Evolutionary conservation across 2,888 invertebrate genomes (phyloP).

Genomic region (Drosophila mimetica): DNA sequence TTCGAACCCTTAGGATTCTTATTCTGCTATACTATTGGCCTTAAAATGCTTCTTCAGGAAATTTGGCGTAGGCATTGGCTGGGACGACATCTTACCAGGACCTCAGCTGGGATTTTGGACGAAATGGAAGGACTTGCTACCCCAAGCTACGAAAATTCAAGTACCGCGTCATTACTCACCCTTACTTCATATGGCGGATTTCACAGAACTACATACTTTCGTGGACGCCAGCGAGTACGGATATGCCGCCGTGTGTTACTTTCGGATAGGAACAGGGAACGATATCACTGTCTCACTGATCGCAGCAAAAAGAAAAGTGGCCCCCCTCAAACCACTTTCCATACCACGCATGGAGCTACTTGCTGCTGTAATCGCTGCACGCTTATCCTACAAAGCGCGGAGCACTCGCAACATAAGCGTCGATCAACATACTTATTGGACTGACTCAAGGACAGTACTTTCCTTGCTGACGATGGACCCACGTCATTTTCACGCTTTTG

Average conservation of each 20-base stretch:
- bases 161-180: background rate
- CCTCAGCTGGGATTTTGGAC: background rate
- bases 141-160: background rate
- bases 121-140: background rate
- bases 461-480: background rate
- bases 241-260: background rate
- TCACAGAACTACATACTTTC: background rate
- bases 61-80: background rate
- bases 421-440: background rate
- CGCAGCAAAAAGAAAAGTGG: background rate
- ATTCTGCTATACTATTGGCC: background rate
- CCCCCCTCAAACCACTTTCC: background rate
- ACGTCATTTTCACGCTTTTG: background rate
- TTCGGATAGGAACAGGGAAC: background rate
- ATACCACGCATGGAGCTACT: background rate
- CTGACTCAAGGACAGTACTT: background rate
- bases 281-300: too few species aligned
- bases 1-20: background rate
- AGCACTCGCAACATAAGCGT: background rate
- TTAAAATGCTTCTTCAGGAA: background rate
- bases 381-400: background rate
- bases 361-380: background rate
- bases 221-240: background rate
- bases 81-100: constrained; percentile 1
- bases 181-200: background rate